A percentile compares a stretch with the other conserved stretches of the same genome.
These are phyloP conservation scores for Callosobruchus maculatus DNA, from an alignment of 2,888 invertebrate species.

Conservation along the genomic window DNA sequence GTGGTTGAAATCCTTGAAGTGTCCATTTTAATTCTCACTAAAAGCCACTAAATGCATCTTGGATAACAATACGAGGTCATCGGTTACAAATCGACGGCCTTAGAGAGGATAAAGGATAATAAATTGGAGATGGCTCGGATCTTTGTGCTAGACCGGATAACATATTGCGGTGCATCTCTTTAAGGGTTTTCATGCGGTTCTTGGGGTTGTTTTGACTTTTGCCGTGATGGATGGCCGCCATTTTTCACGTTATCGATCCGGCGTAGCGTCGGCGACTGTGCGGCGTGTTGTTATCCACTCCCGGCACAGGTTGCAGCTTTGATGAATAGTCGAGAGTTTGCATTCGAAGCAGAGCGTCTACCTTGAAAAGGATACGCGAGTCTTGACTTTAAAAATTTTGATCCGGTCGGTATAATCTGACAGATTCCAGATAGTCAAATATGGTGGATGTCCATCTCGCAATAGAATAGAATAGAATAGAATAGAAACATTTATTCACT, in stretches of 20 bases:
- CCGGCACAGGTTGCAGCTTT: neutral
- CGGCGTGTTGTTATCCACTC: neutral
- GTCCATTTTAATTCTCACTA: conserved; percentile 41
- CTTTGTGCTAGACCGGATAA: conserved; percentile 32
- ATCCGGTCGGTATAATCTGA: neutral
- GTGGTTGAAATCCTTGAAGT: conserved; percentile 21
- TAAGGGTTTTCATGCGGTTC: conserved; percentile 13
- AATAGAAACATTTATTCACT: too few species aligned
- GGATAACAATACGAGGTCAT: conserved; percentile 27
- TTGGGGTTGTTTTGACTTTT: conserved; percentile 16
- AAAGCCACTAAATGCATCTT: conserved; percentile 31
- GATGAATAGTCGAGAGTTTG: neutral
- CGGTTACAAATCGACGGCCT: conserved; percentile 45
- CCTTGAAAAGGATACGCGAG: neutral
- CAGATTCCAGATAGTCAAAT: too few species aligned
- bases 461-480: too few species aligned
- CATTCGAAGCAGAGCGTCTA: neutral
- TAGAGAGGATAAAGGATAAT: conserved; percentile 46
- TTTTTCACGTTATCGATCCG: conserved; percentile 8
- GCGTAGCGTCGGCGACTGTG: neutral
- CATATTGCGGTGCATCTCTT: conserved; percentile 35
- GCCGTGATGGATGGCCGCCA: conserved; percentile 10
- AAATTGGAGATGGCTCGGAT: conserved; percentile 45
- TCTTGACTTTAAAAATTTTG: neutral
- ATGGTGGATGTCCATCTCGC: too few species aligned